Percentiles rank a stretch among this genome's conserved stretches.
Evolutionary conservation across 2,888 invertebrate genomes (phyloP).

Genomic region (Zeuzera pyrina): DNA sequence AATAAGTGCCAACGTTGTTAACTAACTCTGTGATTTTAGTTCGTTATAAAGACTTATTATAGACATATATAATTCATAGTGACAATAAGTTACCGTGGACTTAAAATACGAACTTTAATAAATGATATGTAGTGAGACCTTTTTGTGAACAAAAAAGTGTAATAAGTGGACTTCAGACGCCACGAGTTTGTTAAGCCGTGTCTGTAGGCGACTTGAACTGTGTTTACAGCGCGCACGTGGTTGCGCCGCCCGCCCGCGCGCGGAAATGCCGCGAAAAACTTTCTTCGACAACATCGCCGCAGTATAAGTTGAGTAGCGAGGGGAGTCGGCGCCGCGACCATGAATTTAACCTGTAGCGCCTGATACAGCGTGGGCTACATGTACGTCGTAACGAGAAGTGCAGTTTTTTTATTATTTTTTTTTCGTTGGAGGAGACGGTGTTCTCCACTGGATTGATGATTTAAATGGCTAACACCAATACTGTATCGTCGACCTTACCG

Average conservation of each 20-base stretch:
- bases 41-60: conserved; percentile 26
- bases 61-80: conserved; percentile 27
- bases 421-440: conserved; percentile 69
- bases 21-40: conserved; percentile 43
- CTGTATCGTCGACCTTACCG: conserved; percentile 70
- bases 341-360: conserved; percentile 58
- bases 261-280: conserved; percentile 69
- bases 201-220: conserved; percentile 18
- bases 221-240: conserved; percentile 67
- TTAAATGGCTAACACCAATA: conserved; percentile 71
- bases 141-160: conserved; percentile 11
- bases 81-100: conserved; percentile 32
- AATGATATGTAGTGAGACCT: conserved; percentile 24
- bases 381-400: conserved; percentile 53
- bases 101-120: conserved; percentile 29
- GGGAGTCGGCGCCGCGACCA: conserved; percentile 40
- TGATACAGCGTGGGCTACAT: conserved; percentile 54
- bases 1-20: conserved; percentile 55
- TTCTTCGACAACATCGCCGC: conserved; percentile 54
- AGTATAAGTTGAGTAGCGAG: conserved; percentile 43
- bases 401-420: conserved; percentile 64
- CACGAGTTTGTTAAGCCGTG: conserved; percentile 7
- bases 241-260: conserved; percentile 46
- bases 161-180: conserved; percentile 1
- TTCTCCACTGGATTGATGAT: conserved; percentile 58